phyloP scores from a whole-genome alignment of 2,797 vertebrate genomes.

The Harpagifer antarcticus region DNA sequence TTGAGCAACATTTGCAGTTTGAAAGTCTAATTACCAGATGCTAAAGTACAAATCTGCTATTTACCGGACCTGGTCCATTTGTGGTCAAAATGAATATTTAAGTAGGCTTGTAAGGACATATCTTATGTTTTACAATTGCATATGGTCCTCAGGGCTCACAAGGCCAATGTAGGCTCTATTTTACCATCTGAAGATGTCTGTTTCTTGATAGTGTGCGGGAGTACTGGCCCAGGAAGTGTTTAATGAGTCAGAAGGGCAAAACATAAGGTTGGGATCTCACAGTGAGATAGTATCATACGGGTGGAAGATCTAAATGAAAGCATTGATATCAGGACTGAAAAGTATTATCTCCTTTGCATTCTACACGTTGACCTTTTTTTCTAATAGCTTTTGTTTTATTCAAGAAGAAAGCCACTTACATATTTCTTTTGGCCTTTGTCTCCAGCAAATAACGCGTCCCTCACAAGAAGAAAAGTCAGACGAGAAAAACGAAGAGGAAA shows the following conservation, averaged over 20 bases:
- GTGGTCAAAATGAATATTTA: conserved; percentile 27
- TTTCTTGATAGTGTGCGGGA: conserved; percentile 14
- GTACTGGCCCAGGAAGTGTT: conserved; percentile 9
- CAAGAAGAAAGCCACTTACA: conserved; percentile 1
- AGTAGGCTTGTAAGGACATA: background rate
- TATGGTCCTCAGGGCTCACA: conserved; percentile 40
- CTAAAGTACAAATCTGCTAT: too few relatives aligned
- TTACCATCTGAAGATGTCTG: conserved; percentile 8
- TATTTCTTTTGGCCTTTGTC: conserved; percentile 52
- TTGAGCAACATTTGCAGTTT: too few relatives aligned
- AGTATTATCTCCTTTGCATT: conserved; percentile 1
- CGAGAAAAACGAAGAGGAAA: conserved; percentile 97
- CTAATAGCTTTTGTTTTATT: background rate
- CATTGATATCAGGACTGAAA: background rate
- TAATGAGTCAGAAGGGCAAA: background rate
- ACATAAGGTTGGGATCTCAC: too few relatives aligned
- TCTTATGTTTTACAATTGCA: conserved; percentile 6
- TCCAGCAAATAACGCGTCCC: conserved; percentile 95
- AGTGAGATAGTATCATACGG: background rate
- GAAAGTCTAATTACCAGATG: too few relatives aligned
- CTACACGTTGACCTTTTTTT: conserved; percentile 8
- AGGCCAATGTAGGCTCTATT: conserved; percentile 21
- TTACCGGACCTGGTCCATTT: background rate
- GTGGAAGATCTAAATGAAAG: background rate
- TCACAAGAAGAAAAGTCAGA: conserved; percentile 98